A percentile compares a stretch with the other conserved stretches of the same genome.
Evolutionary conservation across 2,113 vertebrate genomes (phyloP).

Genomic region (Podocnemis expansa): DNA sequence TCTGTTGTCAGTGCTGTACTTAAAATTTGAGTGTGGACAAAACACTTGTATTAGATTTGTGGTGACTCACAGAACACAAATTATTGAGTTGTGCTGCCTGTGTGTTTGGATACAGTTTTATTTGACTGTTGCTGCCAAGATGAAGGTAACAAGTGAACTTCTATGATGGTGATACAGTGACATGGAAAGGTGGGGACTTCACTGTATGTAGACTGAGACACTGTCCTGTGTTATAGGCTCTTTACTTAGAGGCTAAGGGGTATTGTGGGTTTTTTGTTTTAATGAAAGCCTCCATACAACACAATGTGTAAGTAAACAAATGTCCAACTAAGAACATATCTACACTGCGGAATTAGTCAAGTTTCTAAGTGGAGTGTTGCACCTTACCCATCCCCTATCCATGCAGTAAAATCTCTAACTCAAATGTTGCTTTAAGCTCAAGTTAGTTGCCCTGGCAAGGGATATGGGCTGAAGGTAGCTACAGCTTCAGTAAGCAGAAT

Average conservation of each 20-base stretch:
- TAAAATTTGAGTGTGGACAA: background rate
- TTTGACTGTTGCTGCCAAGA: background rate
- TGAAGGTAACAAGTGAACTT: background rate
- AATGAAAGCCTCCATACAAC: background rate
- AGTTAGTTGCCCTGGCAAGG: background rate
- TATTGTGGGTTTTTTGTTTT: background rate
- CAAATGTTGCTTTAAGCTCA: background rate
- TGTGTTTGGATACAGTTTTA: background rate
- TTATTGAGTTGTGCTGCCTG: background rate
- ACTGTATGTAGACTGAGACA: background rate
- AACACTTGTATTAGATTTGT: background rate
- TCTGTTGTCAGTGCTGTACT: background rate
- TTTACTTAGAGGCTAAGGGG: background rate
- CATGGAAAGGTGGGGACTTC: background rate
- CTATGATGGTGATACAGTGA: background rate
- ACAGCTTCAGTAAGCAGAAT: background rate
- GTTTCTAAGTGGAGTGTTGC: background rate
- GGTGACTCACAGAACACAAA: background rate
- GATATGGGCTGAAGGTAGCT: background rate
- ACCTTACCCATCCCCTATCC: background rate
- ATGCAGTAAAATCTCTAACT: constrained; percentile 26
- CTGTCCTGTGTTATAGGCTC: background rate
- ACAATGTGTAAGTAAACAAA: background rate
- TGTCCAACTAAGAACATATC: background rate
- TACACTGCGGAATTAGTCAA: background rate